These are phyloP conservation scores for Wasmannia auropunctata DNA, from an alignment of 1,140 invertebrate genomes.

Conservation along the genomic window DNA sequence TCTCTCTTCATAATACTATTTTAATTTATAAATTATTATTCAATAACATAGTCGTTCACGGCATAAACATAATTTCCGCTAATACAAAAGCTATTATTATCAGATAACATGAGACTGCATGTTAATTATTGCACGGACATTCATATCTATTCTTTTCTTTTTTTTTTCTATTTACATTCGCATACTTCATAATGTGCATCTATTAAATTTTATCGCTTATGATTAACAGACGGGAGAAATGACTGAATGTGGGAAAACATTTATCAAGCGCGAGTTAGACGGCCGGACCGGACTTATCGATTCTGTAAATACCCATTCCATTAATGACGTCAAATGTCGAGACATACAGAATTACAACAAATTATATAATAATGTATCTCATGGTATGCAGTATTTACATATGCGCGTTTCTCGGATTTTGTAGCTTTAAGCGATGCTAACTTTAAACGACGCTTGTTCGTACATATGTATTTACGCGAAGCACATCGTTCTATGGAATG, in stretches of 20 bases:
- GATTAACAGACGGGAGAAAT: background rate
- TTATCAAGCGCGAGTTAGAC: background rate
- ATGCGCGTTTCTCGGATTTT: background rate
- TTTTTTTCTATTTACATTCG: background rate
- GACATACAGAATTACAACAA: background rate
- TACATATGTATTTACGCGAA: background rate
- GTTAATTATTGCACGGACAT: background rate
- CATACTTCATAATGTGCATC: background rate
- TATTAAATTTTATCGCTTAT: background rate
- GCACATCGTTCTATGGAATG: background rate
- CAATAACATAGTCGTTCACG: background rate
- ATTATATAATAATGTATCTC: background rate
- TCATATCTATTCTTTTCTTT: background rate
- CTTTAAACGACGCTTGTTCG: background rate
- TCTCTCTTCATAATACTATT: background rate
- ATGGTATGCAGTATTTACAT: background rate
- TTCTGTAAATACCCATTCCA: background rate
- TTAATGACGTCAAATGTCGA: constrained; percentile 18
- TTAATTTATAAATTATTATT: constrained; percentile 6
- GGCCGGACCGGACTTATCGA: background rate
- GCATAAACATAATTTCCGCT: background rate
- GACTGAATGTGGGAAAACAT: background rate
- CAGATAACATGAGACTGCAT: background rate
- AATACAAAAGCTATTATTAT: background rate
- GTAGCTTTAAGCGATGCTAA: background rate